phyloP scores from a whole-genome alignment of 35 echinoderm and acorn worm genomes.

The Apostichopus parvimensis region DNA sequence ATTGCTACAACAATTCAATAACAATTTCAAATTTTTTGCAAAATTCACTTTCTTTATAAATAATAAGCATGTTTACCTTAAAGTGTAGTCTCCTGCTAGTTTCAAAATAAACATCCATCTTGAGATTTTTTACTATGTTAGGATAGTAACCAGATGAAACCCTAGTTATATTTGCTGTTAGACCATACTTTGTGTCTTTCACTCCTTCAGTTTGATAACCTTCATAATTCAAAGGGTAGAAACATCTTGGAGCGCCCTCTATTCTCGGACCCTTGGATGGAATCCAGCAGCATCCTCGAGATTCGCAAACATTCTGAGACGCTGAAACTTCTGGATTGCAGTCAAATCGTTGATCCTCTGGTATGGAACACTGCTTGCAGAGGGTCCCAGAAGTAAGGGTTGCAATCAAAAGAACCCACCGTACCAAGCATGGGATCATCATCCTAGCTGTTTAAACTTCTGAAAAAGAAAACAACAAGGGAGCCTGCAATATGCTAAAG shows the following conservation, averaged over 20 bases:
- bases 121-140: slow-evolving; percentile 63
- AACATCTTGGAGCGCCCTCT: slow-evolving; percentile 64
- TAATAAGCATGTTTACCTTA: slow-evolving; percentile 58
- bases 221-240: slow-evolving; percentile 75
- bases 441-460: too few relatives aligned
- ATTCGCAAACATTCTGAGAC: slow-evolving; percentile 68
- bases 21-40: too few relatives aligned
- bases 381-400: not conserved
- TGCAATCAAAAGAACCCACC: not conserved
- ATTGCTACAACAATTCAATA: too few relatives aligned
- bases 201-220: slow-evolving; percentile 53
- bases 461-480: too few relatives aligned
- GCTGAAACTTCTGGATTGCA: slow-evolving; percentile 59
- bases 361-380: not conserved
- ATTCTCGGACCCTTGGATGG: not conserved
- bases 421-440: too few relatives aligned
- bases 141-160: slow-evolving; percentile 76
- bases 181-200: slow-evolving; percentile 65
- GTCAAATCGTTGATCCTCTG: slow-evolving; percentile 57
- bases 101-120: slow-evolving; percentile 85
- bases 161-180: slow-evolving; percentile 61
- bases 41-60: too few relatives aligned
- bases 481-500: too few relatives aligned
- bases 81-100: slow-evolving; percentile 70
- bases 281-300: slow-evolving; percentile 88